Base-by-base conservation (phyloP, 2,113 vertebrate species). In the Morone saxatilis region DNA sequence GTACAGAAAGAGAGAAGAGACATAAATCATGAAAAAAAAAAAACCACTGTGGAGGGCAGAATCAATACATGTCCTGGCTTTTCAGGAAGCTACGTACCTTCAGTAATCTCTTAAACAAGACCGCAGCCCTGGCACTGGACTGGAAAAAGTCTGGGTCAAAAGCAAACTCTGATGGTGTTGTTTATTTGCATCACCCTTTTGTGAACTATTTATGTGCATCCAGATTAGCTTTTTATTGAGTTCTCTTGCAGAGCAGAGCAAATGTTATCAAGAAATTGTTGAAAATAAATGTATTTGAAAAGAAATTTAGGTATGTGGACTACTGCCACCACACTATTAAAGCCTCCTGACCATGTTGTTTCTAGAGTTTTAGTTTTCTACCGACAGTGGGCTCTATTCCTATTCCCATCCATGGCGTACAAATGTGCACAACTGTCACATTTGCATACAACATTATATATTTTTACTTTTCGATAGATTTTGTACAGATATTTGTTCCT, bases 81-180 rank as follows among this genome's bases (percentile, higher is more conserved):
- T 61, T 40, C 36, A 61, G 45, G 22, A 71, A 51, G 25, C 62
- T 51, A 43, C 69, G 48, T 22, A 22, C 22, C 22, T n/a, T 47
- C 31, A 67, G 53, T 72, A 61, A 65, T 62, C 51, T 59, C 78
- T 71, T 57, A 59, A 75, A 71, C 56, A 76, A 56, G 54, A 1
- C 60, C 10, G 36, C 40, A 31, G 61, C 8, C 51, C 45, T 73
- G 22, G 43, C 41, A 59, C 36, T 41, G 22, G 13, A 83, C 20
- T 1, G 4, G 31, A 31, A 31, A 57, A 65, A 9, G 48, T 74
- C 31, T 60, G 19, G 60, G 45, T 69, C 31, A 56, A 57, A 22
- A 51, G 14, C 57, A 78, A 68, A 63, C 7, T 31, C 2, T 62
- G 20, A 25, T 36, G 12, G 13, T 56, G 60, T 1, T 73, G 19